Conservation (phyloP, 2,113 vertebrate genomes). For the Gobiocypris rarus region DNA sequence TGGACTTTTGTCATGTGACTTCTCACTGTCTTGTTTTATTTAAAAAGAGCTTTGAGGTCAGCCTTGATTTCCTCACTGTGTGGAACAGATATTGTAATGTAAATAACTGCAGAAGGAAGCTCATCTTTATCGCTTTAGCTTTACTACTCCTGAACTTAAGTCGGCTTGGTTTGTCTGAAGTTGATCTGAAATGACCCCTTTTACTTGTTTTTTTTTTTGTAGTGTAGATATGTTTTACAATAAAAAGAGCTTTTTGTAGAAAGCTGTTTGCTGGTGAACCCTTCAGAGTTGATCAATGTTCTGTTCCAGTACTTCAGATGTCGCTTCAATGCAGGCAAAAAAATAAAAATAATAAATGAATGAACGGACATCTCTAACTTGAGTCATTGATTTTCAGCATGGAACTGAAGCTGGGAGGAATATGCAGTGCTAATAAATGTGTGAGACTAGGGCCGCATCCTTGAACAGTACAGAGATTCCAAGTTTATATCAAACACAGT, state of each 20-base stretch:
- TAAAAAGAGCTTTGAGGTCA: background rate
- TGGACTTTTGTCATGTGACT: constrained; percentile 33
- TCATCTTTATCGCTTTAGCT: background rate
- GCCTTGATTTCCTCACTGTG: background rate
- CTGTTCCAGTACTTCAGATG: background rate
- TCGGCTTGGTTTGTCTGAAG: background rate
- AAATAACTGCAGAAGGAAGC: background rate
- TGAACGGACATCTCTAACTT: background rate
- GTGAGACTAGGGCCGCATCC: background rate
- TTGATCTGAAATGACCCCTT: background rate
- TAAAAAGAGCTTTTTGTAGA: background rate
- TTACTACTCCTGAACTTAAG: background rate
- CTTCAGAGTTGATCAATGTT: background rate
- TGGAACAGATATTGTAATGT: background rate
- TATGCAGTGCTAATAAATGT: background rate
- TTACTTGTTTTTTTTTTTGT: background rate
- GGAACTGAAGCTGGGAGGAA: background rate
- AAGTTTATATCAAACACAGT: background rate
- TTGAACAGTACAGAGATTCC: background rate
- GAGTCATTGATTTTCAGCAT: background rate
- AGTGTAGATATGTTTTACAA: background rate
- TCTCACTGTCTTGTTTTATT: background rate
- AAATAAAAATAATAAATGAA: background rate
- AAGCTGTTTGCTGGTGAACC: background rate
- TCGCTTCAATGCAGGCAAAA: background rate